Evolutionary conservation across 2,797 vertebrate genomes (phyloP).

Genomic region (Salarias fasciatus): DNA sequence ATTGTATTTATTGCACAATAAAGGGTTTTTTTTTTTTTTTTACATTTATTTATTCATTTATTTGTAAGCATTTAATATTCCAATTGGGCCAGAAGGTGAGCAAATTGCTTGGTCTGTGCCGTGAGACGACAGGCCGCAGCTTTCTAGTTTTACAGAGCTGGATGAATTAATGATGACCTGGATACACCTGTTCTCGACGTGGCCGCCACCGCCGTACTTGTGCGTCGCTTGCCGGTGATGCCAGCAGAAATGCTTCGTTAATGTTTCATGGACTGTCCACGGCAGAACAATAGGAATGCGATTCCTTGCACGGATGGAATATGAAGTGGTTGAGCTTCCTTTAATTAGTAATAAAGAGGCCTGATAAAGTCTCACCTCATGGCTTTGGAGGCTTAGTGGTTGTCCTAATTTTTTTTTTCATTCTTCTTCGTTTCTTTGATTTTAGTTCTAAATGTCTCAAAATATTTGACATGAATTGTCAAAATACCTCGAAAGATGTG

Average conservation of each 20-base stretch:
- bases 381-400: not conserved
- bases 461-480: too few species aligned
- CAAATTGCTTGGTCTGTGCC: constrained; percentile 33
- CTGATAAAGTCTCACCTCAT: constrained; percentile 29
- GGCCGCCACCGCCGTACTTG: constrained; percentile 50
- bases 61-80: constrained; percentile 10
- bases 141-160: constrained; percentile 72
- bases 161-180: constrained; percentile 77
- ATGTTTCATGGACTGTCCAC: constrained; percentile 70
- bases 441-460: too few species aligned
- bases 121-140: constrained; percentile 54
- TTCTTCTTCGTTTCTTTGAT: not conserved
- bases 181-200: constrained; percentile 73
- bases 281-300: constrained; percentile 69
- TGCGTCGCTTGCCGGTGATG: constrained; percentile 43
- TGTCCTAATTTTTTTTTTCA: not conserved
- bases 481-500: not conserved
- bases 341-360: constrained; percentile 64
- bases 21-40: too few species aligned
- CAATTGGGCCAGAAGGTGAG: constrained; percentile 1
- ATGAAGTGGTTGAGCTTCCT: constrained; percentile 59
- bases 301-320: constrained; percentile 64
- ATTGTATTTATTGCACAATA: too few species aligned
- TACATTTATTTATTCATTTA: too few species aligned
- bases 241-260: constrained; percentile 63